Evolutionary conservation across 2,113 vertebrate genomes (phyloP).

Genomic region (Melospiza georgiana): DNA sequence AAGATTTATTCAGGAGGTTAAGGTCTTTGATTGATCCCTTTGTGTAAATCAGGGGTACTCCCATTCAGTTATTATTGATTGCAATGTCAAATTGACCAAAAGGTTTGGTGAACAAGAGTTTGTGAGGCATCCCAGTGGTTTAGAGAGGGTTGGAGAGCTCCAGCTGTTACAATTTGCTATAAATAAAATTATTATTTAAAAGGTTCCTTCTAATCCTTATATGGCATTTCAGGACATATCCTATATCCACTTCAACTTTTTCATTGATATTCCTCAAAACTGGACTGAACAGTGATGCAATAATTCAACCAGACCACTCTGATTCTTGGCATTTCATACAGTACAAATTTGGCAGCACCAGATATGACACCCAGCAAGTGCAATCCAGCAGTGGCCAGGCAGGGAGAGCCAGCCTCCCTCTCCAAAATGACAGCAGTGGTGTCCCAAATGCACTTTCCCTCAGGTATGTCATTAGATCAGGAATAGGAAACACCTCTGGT

Average conservation of each 20-base stretch:
- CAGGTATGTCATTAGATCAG: neutral
- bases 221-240: neutral
- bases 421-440: neutral
- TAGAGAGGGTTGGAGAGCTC: neutral
- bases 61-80: neutral
- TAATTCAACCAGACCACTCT: neutral
- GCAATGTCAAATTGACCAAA: neutral
- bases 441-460: accelerated
- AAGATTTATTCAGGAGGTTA: neutral
- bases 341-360: neutral
- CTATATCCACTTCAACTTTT: neutral
- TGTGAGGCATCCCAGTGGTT: neutral
- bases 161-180: neutral
- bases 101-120: neutral
- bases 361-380: neutral
- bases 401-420: neutral
- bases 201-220: neutral
- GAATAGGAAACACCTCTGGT: neutral
- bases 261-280: neutral
- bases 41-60: neutral
- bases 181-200: neutral
- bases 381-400: neutral
- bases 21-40: neutral
- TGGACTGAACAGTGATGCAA: neutral
- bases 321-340: neutral